These are phyloP conservation scores for Malthinus flaveolus DNA, from an alignment of 2,888 invertebrate species.

Conservation along the genomic window DNA sequence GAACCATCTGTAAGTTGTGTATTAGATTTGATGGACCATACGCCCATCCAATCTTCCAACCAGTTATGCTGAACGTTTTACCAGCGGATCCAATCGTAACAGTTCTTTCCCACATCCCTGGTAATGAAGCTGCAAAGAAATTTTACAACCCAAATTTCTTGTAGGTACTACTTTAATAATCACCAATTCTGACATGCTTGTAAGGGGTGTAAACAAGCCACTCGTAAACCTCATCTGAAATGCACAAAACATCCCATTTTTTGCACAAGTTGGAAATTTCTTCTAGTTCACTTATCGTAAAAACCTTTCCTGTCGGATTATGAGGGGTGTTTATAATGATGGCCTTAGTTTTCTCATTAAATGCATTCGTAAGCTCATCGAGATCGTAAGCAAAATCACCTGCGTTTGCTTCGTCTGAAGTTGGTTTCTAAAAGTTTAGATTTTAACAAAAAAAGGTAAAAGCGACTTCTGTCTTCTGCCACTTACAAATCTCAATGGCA, in stretches of 20 bases:
- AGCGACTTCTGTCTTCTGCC: too few relatives aligned
- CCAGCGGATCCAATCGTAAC: slow-evolving; percentile 97
- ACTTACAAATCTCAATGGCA: slow-evolving; percentile 81
- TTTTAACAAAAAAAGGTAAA: neutral
- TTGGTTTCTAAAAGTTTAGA: slow-evolving; percentile 39
- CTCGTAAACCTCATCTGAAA: slow-evolving; percentile 90
- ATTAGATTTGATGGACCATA: slow-evolving; percentile 86
- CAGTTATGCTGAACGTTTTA: slow-evolving; percentile 97
- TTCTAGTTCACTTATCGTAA: slow-evolving; percentile 67
- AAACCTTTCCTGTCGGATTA: slow-evolving; percentile 95
- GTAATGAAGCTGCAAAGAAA: slow-evolving; percentile 71
- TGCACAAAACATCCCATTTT: slow-evolving; percentile 87
- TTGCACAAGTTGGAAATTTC: slow-evolving; percentile 86
- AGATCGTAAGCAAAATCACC: slow-evolving; percentile 90
- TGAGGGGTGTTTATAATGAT: slow-evolving; percentile 96
- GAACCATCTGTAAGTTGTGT: slow-evolving; percentile 80
- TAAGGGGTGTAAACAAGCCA: slow-evolving; percentile 88
- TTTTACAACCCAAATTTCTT: neutral
- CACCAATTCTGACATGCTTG: slow-evolving; percentile 89
- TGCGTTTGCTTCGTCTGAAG: slow-evolving; percentile 54
- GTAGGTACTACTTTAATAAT: neutral
- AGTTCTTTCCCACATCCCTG: slow-evolving; percentile 97
- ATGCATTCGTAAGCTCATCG: slow-evolving; percentile 75
- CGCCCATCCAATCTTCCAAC: slow-evolving; percentile 97
- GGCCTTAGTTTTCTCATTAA: slow-evolving; percentile 88